These are phyloP conservation scores for Daboia siamensis DNA, from an alignment of 2,113 vertebrate genomes.

Conservation along the genomic window DNA sequence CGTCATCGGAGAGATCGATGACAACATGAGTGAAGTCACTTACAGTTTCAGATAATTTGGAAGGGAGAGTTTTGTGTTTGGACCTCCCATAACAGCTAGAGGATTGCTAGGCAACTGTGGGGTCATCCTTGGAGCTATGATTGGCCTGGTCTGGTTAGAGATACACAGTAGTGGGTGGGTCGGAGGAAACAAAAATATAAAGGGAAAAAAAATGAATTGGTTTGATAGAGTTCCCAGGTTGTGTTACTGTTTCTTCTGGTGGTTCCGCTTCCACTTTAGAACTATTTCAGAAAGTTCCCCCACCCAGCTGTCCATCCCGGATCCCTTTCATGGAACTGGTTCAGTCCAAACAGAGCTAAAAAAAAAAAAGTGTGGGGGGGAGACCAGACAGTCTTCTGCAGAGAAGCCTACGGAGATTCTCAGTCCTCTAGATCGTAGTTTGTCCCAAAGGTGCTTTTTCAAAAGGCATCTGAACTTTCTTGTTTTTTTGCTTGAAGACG, in stretches of 20 bases:
- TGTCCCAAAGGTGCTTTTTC: neutral
- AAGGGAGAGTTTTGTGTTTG: slow-evolving; percentile 53
- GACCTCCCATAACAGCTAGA: slow-evolving; percentile 69
- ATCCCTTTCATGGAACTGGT: neutral
- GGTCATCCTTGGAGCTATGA: slow-evolving; percentile 77
- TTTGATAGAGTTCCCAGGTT: slow-evolving; percentile 8
- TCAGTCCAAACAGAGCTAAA: neutral
- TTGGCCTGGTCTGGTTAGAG: slow-evolving; percentile 75
- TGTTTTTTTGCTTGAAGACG: neutral
- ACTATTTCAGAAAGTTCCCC: neutral
- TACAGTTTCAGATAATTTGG: slow-evolving; percentile 67
- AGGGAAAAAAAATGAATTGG: slow-evolving; percentile 26
- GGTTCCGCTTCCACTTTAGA: neutral
- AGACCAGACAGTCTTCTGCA: neutral
- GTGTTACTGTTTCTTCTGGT: neutral
- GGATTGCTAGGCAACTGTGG: slow-evolving; percentile 71
- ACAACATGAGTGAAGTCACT: slow-evolving; percentile 77
- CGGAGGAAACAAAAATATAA: slow-evolving; percentile 70
- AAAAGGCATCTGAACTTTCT: neutral
- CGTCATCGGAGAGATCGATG: slow-evolving; percentile 74
- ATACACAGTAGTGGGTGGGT: slow-evolving; percentile 61
- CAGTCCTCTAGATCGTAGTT: neutral
- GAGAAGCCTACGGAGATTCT: neutral
- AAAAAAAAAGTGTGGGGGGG: neutral
- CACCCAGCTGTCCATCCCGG: neutral